A percentile compares a stretch with the other conserved stretches of the same genome.
Conservation (phyloP, 1,140 invertebrate species). For the Drosophila navojoa region DNA sequence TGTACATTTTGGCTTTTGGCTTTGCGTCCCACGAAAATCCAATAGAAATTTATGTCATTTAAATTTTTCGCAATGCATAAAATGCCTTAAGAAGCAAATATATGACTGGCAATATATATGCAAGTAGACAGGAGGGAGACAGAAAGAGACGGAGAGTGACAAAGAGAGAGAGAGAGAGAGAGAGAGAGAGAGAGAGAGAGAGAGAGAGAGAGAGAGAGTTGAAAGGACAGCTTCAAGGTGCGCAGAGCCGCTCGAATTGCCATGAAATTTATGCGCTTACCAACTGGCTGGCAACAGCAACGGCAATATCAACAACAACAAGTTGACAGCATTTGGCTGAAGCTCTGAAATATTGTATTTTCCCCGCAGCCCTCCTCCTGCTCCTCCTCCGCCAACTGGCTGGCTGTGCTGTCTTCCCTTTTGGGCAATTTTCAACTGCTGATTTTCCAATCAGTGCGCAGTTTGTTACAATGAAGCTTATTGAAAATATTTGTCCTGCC, state of each 20-base stretch:
- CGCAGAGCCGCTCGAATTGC: conserved; percentile 59
- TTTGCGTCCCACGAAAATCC: conserved; percentile 55
- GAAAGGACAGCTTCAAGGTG: conserved; percentile 56
- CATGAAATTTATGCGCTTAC: conserved; percentile 73
- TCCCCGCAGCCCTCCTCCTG: not conserved
- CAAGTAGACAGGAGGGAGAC: not conserved
- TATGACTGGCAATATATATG: conserved; percentile 64
- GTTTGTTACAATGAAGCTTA: conserved; percentile 72
- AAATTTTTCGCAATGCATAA: conserved; percentile 73
- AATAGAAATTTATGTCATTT: conserved; percentile 78
- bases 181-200: not conserved
- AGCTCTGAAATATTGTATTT: conserved; percentile 70
- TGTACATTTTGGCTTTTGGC: conserved; percentile 19
- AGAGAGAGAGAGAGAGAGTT: not conserved
- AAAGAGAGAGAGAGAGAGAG: not conserved
- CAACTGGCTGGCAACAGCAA: conserved; percentile 57
- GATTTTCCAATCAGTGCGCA: conserved; percentile 81
- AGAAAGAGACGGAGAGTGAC: not conserved
- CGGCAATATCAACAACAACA: conserved; percentile 23
- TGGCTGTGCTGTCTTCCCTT: conserved; percentile 14
- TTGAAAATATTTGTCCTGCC: conserved; percentile 80
- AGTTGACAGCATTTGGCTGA: conserved; percentile 65
- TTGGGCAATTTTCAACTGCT: conserved; percentile 76
- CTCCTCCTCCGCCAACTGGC: too few species aligned
- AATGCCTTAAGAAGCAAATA: conserved; percentile 76